These are phyloP conservation scores for Daphoenositta chrysoptera DNA, from an alignment of 2,113 vertebrate species.

Conservation along the genomic window DNA sequence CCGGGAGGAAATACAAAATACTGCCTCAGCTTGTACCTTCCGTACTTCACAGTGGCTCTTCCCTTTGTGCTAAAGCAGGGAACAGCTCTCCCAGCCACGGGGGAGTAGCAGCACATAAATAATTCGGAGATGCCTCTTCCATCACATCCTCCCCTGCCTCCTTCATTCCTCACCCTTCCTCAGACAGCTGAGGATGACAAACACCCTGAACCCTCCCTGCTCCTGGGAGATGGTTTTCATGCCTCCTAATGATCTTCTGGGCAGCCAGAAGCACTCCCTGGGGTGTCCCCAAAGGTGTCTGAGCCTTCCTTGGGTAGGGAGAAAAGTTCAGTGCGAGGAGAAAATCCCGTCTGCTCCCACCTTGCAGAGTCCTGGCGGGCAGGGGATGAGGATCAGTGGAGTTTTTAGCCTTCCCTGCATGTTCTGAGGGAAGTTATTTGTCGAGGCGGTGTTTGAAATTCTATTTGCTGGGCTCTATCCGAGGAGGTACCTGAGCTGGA, in stretches of 20 bases:
- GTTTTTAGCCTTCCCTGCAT: background rate
- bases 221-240: background rate
- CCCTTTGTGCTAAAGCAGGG: background rate
- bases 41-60: background rate
- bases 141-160: background rate
- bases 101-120: conserved; percentile 25
- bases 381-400: background rate
- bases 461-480: background rate
- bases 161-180: background rate
- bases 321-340: background rate
- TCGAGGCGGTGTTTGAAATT: background rate
- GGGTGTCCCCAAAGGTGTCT: background rate
- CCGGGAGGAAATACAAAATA: conserved; percentile 2
- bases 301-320: background rate
- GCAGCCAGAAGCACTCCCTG: background rate
- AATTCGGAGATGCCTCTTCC: background rate
- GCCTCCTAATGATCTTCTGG: background rate
- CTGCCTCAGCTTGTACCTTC: background rate
- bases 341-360: background rate
- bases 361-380: background rate
- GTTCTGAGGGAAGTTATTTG: background rate
- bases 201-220: background rate
- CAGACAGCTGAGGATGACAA: background rate
- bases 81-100: conserved; percentile 15
- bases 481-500: background rate